Evolutionary conservation across 2,113 vertebrate species (phyloP), one percentile per base, ranked within the genome.

Genomic region (Istiophorus platypterus): DNA sequence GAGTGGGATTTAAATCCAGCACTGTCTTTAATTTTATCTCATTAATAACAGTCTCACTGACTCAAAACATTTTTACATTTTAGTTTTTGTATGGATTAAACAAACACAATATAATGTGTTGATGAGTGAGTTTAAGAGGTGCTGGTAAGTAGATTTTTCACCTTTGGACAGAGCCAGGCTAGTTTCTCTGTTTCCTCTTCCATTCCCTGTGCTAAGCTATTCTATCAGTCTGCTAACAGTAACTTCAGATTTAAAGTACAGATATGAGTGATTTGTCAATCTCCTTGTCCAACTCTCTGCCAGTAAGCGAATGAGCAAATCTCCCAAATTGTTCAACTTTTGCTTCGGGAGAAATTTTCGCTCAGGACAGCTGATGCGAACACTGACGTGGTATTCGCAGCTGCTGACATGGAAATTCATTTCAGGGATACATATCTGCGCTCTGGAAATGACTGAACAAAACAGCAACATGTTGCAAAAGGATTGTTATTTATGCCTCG

Each of bases 341-440:
- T 11, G 18, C 45, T 24, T 24, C 5, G 26, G 7, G 62, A 47
- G 13, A 59, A 37, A 15, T 41, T 27, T 41, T 29, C 3, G 5
- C 39, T 26, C 15, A 26, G 56, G 13, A 59, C 59, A 42, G 26
- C 29, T 22, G 42, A 67, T 22, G 34, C 8, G 13, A 58, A 58
- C 15, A 34, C 20, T 18, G 62, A 41, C 7, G 7, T 62, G 63
- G n/a, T 41, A 31, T 75, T 68, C 61, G 24, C 82, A 71, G 72
- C 72, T 77, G 78, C 37, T 39, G 1, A 62, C 73, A 27, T 76
- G 64, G 77, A 68, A 77, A 63, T 62, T 0, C 54, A 49, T 78
- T n/a, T 57, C 59, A 47, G 6, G 11, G 41, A 61, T 22, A 57
- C 31, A 26, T 31, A 51, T 78, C 49, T 47, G 41, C 22, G 71